These are phyloP conservation scores for Corythaeola cristata DNA, from an alignment of 2,113 vertebrate species.

Conservation along the genomic window DNA sequence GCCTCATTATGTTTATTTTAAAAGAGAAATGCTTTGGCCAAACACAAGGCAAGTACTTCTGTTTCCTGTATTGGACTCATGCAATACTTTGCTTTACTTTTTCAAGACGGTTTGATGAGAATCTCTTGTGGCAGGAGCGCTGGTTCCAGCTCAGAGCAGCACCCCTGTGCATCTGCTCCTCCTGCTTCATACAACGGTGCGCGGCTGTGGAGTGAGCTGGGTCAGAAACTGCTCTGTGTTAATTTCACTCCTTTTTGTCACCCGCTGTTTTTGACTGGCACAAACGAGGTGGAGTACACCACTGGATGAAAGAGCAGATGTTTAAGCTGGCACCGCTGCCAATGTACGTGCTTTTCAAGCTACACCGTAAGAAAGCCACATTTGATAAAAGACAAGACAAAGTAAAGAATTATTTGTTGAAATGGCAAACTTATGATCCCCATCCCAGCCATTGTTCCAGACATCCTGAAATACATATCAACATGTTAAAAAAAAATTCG, in stretches of 20 bases:
- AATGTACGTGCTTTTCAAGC: background rate
- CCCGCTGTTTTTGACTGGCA: background rate
- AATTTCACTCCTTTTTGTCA: background rate
- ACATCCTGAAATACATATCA: background rate
- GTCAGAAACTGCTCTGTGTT: background rate
- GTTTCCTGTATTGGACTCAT: background rate
- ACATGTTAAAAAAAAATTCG: background rate
- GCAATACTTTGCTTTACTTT: background rate
- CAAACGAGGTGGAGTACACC: background rate
- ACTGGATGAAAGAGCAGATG: background rate
- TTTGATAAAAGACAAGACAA: no score
- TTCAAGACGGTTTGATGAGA: background rate
- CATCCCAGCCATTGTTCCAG: background rate
- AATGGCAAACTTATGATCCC: background rate
- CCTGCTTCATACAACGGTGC: rapidly evolving
- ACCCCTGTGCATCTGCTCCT: background rate
- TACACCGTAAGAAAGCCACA: background rate
- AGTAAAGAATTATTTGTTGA: no score
- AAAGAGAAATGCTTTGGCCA: background rate
- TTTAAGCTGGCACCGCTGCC: background rate
- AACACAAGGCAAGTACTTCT: background rate
- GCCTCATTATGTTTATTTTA: background rate
- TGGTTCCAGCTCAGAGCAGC: background rate
- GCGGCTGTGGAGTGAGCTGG: background rate
- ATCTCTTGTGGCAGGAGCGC: background rate